These are phyloP conservation scores for Gandaritis pyraliata DNA, from an alignment of 2,888 invertebrate species.

Conservation along the genomic window DNA sequence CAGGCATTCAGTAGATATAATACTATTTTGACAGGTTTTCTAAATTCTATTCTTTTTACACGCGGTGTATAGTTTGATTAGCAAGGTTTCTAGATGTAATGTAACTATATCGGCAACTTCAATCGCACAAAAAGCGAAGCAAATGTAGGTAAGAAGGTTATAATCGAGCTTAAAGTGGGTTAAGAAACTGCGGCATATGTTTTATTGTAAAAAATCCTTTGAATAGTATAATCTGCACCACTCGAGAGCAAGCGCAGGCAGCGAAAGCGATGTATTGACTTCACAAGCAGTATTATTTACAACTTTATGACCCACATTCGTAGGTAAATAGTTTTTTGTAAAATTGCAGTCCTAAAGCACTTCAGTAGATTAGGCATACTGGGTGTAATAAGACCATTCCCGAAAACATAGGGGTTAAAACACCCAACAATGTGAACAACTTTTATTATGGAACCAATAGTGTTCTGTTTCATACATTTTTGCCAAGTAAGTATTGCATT, in stretches of 20 bases:
- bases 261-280: slow-evolving; percentile 21
- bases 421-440: no score
- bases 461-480: no score
- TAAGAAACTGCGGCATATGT: slow-evolving; percentile 83
- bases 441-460: no score
- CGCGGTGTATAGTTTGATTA: background rate
- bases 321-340: no score
- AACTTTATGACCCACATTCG: no score
- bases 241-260: slow-evolving; percentile 64
- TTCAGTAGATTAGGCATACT: no score
- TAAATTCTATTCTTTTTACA: background rate
- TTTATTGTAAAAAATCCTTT: slow-evolving; percentile 82
- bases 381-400: no score
- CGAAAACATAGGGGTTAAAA: no score
- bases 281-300: background rate
- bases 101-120: slow-evolving; percentile 58
- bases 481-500: no score
- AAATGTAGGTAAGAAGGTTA: slow-evolving; percentile 84
- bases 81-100: no score
- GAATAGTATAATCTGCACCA: slow-evolving; percentile 73
- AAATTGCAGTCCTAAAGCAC: no score
- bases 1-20: no score
- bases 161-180: slow-evolving; percentile 83
- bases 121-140: slow-evolving; percentile 72
- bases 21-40: background rate